Conservation (phyloP, 2,113 vertebrate species). For the Cathartes aura region DNA sequence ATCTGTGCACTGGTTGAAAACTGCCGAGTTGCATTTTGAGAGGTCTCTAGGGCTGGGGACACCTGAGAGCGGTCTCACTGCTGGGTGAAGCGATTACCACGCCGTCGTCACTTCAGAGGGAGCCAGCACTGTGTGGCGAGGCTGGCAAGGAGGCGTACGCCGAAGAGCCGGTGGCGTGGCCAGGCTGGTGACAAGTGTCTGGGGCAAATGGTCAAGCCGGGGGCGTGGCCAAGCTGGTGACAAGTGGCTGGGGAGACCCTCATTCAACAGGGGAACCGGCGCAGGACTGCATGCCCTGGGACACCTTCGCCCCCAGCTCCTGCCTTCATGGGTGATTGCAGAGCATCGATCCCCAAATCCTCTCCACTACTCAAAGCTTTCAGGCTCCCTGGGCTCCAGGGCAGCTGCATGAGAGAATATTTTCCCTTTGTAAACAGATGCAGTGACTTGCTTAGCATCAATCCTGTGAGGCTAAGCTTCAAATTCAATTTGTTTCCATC, state of each 20-base stretch:
- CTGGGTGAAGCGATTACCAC: background rate
- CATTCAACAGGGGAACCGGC: background rate
- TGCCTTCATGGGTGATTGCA: background rate
- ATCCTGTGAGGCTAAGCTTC: background rate
- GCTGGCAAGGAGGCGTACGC: background rate
- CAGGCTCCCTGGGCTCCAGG: background rate
- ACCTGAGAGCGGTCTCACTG: background rate
- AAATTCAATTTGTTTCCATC: slow-evolving; percentile 27
- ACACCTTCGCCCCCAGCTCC: background rate
- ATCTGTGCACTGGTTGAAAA: background rate
- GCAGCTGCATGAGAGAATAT: background rate
- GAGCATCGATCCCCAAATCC: background rate
- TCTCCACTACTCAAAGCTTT: slow-evolving; percentile 15
- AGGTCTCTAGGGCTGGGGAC: background rate
- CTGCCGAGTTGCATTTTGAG: background rate
- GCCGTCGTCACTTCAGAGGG: background rate
- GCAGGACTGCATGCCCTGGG: background rate
- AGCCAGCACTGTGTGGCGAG: rapidly evolving
- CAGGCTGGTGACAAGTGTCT: background rate
- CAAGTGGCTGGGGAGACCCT: background rate
- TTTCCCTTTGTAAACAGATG: slow-evolving; percentile 32
- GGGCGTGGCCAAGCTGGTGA: background rate
- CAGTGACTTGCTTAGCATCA: slow-evolving; percentile 3
- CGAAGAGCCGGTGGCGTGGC: rapidly evolving
- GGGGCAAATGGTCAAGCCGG: background rate